phyloP scores from a whole-genome alignment of 2,888 invertebrate genomes.

The Ophioninae sp. region DNA sequence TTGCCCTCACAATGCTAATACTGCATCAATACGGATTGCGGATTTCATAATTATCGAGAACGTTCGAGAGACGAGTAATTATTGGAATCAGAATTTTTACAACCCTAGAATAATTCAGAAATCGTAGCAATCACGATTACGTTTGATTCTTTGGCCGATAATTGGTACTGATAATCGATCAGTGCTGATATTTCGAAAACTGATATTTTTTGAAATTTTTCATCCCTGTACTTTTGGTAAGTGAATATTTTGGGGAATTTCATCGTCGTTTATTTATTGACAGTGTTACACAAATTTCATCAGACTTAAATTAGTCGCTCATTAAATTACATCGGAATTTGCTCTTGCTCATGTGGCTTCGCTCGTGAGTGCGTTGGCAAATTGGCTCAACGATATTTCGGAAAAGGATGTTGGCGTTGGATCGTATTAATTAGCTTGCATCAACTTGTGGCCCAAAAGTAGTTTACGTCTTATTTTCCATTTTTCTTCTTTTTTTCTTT shows the following conservation, averaged over 20 bases:
- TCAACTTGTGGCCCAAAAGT: neutral
- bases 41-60: neutral
- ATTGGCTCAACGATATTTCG: neutral
- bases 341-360: neutral
- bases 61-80: no score
- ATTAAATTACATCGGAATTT: neutral
- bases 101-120: neutral
- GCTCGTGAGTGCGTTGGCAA: neutral
- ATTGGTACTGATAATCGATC: neutral
- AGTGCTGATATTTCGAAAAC: neutral
- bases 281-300: neutral
- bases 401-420: neutral
- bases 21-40: neutral
- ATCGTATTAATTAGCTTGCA: neutral
- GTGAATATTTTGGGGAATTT: neutral
- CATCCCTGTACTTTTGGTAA: neutral
- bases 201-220: neutral
- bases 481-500: neutral
- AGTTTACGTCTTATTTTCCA: neutral
- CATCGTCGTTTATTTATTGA: neutral
- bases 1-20: neutral
- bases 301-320: neutral
- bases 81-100: no score
- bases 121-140: neutral
- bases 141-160: neutral